phyloP scores from a whole-genome alignment of 1,140 invertebrate species.

The Drosophila chauvacae region DNA sequence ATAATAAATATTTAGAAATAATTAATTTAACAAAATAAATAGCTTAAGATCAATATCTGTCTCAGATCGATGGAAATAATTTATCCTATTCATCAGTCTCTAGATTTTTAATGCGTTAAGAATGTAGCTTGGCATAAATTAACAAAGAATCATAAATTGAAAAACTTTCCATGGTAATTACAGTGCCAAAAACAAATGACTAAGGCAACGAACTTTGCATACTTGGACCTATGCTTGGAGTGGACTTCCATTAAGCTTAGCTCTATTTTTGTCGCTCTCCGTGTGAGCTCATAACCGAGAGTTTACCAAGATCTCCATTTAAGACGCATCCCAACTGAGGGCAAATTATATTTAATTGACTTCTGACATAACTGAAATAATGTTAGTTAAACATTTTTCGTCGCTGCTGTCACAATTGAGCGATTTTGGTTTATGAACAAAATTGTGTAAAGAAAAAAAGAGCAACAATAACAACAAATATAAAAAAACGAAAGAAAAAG shows the following conservation, averaged over 20 bases:
- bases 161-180: slow-evolving; percentile 9
- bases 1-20: not conserved
- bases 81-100: not conserved
- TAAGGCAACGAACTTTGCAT: slow-evolving; percentile 64
- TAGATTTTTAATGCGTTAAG: not conserved
- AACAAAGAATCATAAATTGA: not conserved
- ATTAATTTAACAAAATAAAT: not conserved
- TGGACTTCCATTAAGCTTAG: slow-evolving; percentile 52
- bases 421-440: slow-evolving; percentile 65
- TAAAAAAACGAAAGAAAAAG: slow-evolving; percentile 37
- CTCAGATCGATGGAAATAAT: not conserved
- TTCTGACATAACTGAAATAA: slow-evolving; percentile 62
- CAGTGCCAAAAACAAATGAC: slow-evolving; percentile 60
- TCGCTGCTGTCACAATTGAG: slow-evolving; percentile 66
- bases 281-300: slow-evolving; percentile 30
- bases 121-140: not conserved
- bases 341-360: slow-evolving; percentile 65
- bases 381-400: slow-evolving; percentile 33
- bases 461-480: slow-evolving; percentile 7
- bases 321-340: slow-evolving; percentile 44
- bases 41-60: not conserved
- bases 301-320: slow-evolving; percentile 29
- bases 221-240: slow-evolving; percentile 28
- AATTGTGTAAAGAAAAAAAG: slow-evolving; percentile 47
- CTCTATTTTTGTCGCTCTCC: slow-evolving; percentile 20